These are phyloP conservation scores for Pseudoatta argentina DNA, from an alignment of 1,140 invertebrate species.

Conservation along the genomic window DNA sequence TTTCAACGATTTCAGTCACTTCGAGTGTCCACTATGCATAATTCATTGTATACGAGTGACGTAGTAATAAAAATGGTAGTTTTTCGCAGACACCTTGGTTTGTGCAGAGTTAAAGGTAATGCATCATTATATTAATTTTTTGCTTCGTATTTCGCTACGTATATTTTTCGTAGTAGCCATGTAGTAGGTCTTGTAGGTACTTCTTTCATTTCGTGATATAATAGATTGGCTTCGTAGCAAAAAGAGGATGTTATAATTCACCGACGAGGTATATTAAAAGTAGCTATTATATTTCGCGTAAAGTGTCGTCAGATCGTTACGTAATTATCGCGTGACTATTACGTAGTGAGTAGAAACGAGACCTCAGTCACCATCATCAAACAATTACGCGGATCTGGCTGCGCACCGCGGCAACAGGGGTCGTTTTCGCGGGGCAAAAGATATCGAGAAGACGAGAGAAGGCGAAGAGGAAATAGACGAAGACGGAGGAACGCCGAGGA, in stretches of 20 bases:
- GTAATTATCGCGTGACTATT: constrained; percentile 62
- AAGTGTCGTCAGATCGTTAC: constrained; percentile 3
- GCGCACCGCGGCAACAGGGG: constrained; percentile 55
- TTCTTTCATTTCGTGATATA: neutral
- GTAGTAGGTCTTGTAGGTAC: neutral
- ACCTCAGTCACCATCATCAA: constrained; percentile 38
- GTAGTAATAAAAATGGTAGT: constrained; percentile 10
- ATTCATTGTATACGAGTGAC: constrained; percentile 47
- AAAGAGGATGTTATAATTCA: neutral
- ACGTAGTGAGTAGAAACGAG: constrained; percentile 9
- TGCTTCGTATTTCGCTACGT: neutral
- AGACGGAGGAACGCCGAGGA: constrained; percentile 70
- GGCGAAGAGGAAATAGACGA: constrained; percentile 63
- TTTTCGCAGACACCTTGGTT: neutral
- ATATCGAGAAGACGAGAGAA: constrained; percentile 61
- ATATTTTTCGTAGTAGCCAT: neutral
- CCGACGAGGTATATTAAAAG: neutral
- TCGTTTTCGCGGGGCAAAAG: constrained; percentile 69
- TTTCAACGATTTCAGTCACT: constrained; percentile 64
- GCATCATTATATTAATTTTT: neutral
- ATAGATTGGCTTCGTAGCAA: neutral
- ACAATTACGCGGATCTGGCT: constrained; percentile 68
- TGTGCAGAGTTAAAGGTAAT: neutral
- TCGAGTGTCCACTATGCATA: constrained; percentile 49
- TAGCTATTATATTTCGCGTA: neutral